Base-by-base conservation (phyloP, 2,113 vertebrate species). In the Casuarius casuarius region DNA sequence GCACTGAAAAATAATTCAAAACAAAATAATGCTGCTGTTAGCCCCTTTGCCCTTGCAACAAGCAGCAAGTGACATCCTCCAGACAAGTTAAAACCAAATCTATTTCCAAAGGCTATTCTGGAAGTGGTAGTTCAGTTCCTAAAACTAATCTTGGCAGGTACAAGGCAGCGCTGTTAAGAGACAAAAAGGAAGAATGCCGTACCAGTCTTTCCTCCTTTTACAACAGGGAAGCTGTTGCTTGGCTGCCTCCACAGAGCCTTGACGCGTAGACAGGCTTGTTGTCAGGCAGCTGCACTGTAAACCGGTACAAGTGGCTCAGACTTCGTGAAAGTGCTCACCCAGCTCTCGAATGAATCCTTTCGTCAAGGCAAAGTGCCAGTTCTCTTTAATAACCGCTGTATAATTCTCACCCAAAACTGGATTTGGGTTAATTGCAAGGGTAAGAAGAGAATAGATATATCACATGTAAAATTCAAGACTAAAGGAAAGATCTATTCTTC, bases 381-480 rank as follows among this genome's bases (percentile, higher is more conserved):
- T 71, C 67, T 68, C 31, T n/a, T 46, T 20, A n/a, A 48, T 33
- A 62, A 20, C 35, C 11, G 1, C 20, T 35, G n/a, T 3, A 19
- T 58, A 16, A 3, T 7, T 85, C 42, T 52, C 18, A 25, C 38
- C 42, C 35, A 18, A 48, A 59, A 48, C 33, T 28, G 35, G 21
- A 48, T 51, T 46, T 38, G 29, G 9, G 18, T 63, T 84, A 26
- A 31, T 40, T 72, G 17, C 2, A 54, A 54, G 38, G 42, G 12
- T 46, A 17, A 38, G 46, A 63, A 22, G 7, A 13, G 9, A 20
- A 26, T 11, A 44, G 25, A 13, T 73, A 0, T 0, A 12, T 78
- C 18, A 4, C 9, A 7, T 2, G 18, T 31, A 9, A 49, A 38
- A 31, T 23, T 14, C 9, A 1, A 1, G 14, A 1, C 23, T 56